Conservation (phyloP, 92 coral and sea anemone genomes). For the Siderastrea radians region DNA sequence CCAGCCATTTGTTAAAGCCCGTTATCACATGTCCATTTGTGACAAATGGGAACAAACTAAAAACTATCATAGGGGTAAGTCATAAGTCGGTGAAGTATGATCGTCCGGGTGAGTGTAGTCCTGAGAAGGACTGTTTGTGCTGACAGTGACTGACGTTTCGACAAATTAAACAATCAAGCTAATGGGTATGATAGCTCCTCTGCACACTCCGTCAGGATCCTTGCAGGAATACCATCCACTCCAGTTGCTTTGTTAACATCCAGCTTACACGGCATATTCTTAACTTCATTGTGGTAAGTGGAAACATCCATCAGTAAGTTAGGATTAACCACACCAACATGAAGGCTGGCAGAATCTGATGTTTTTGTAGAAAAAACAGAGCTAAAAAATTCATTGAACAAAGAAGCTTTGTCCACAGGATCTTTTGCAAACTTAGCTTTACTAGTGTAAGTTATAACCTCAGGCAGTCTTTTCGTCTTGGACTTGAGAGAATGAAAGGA, state of each 20-base stretch:
- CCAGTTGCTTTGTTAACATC: conserved; percentile 49
- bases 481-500: conserved; percentile 57
- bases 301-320: conserved; percentile 38
- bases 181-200: conserved; percentile 40
- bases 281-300: conserved; percentile 34
- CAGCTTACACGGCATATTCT: conserved; percentile 38
- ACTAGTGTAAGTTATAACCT: conserved; percentile 27
- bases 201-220: conserved; percentile 52
- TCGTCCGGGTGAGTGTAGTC: too few species aligned
- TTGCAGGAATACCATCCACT: conserved; percentile 55
- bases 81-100: too few species aligned
- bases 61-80: too few species aligned
- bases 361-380: background rate
- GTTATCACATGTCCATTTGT: too few species aligned
- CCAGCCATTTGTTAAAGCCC: too few species aligned
- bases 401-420: conserved; percentile 50
- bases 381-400: conserved; percentile 61
- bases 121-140: too few species aligned
- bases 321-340: conserved; percentile 38
- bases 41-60: too few species aligned
- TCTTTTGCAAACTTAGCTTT: conserved; percentile 47
- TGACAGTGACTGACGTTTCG: background rate
- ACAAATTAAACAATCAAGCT: conserved; percentile 27
- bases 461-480: conserved; percentile 51
- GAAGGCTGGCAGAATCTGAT: background rate